Evolutionary conservation across 2,797 vertebrate species (phyloP), one percentile per base, ranked within the genome.

Genomic region (Alfaro cultratus): DNA sequence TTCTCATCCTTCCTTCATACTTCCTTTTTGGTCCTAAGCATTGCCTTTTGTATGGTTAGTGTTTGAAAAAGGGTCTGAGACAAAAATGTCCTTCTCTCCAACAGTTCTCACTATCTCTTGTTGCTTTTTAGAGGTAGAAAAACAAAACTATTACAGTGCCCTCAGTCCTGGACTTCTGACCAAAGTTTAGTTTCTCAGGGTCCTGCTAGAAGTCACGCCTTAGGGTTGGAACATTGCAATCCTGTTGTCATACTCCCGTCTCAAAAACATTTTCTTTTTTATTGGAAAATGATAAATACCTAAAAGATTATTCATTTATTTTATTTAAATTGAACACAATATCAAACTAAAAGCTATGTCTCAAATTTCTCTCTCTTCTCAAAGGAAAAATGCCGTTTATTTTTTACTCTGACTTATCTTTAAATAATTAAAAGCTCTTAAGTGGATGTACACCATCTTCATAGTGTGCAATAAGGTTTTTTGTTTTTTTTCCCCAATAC

Each of bases 141-240:
- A 51, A 72, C 36, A 1, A 70, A 11, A 39, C 26, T 57, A 15
- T 71, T 72, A 29, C 4, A 57, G 11, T 16, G 18, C 60, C 21
- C 39, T 55, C n/a, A 36, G 46, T 62, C 29, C 78, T 67, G 29
- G 70, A 73, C 73, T 29, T 57, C 36, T 74, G 15, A 29, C 77
- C 34, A 26, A 55, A 73, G 73, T 73, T 75, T 75, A 88, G 91
- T 92, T 94, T 80, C 83, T 85, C 92, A 89, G 51, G 31, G 36
- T 80, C 73, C 68, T 83, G 87, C 47, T 73, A 76, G 46, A 93
- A 90, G 86, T 93, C 82, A 85, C 87, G 90, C 84, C 83, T 88
- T 26, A 53, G 1, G 15, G 62, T 79, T 39, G 55, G 73, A 85
- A 70, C 45, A 26, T 26, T 67, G 16, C 73, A 57, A 80, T 80